Conservation (phyloP, 92 coral and sea anemone species). For the Epizoanthus fatuus region DNA sequence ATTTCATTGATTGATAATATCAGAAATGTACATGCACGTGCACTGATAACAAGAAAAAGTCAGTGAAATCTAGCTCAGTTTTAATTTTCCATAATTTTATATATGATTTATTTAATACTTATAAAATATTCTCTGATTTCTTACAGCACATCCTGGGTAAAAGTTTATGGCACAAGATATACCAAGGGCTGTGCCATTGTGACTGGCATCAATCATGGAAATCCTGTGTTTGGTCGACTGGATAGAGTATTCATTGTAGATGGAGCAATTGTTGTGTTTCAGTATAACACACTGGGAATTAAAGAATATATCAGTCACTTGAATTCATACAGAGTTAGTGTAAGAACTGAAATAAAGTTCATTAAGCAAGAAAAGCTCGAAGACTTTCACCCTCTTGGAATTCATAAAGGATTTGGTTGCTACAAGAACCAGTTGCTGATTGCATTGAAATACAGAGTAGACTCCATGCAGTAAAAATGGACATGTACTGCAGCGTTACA, state of each 20-base stretch:
- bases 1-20: background rate
- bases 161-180: slow-evolving; percentile 58
- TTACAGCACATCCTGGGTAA: slow-evolving; percentile 53
- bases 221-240: slow-evolving; percentile 51
- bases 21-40: background rate
- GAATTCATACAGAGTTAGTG: slow-evolving; percentile 40
- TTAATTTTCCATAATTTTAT: background rate
- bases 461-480: slow-evolving; percentile 7
- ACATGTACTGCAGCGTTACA: too few species aligned
- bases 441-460: slow-evolving; percentile 52
- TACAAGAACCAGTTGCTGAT: slow-evolving; percentile 42
- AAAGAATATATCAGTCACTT: slow-evolving; percentile 38
- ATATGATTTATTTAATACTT: background rate
- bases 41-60: too few species aligned
- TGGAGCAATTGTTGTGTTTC: slow-evolving; percentile 44
- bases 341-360: slow-evolving; percentile 29
- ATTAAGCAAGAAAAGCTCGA: slow-evolving; percentile 37
- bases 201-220: slow-evolving; percentile 57
- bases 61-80: too few species aligned
- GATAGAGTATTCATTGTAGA: slow-evolving; percentile 36
- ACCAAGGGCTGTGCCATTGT: slow-evolving; percentile 46
- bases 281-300: slow-evolving; percentile 38
- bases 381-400: slow-evolving; percentile 60
- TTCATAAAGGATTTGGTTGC: slow-evolving; percentile 52
- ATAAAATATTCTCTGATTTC: background rate